Percentiles rank a stretch among this genome's conserved stretches.
Conservation (phyloP, 2,888 invertebrate species). For the Morinoia aosen region DNA sequence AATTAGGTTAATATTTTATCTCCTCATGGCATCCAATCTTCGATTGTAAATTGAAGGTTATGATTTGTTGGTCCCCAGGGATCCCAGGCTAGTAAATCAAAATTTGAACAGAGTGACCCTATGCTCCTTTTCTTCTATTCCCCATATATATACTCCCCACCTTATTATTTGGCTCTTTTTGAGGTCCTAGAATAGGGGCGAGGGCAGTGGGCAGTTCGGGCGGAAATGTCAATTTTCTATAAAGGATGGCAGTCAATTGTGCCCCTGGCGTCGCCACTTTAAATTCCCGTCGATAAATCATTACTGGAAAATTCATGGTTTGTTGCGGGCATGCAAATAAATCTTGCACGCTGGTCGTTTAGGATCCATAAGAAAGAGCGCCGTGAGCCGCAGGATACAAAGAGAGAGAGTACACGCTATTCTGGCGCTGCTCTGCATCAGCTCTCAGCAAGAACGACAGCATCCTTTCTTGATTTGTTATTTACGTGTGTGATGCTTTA, state of each 20-base stretch:
- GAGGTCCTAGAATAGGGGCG: not conserved
- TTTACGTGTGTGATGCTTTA: not conserved
- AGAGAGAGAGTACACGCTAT: not conserved
- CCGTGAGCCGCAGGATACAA: not conserved
- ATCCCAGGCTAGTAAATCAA: not conserved
- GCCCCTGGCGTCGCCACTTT: constrained; percentile 45
- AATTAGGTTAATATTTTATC: not conserved
- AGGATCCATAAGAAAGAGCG: not conserved
- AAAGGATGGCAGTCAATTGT: constrained; percentile 52
- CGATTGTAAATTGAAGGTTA: not conserved
- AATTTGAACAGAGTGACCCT: not conserved
- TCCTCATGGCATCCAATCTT: not conserved
- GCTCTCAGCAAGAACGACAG: constrained; percentile 9
- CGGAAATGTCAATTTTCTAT: constrained; percentile 51
- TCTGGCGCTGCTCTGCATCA: not conserved
- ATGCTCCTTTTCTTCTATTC: not conserved
- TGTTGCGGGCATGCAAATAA: constrained; percentile 43
- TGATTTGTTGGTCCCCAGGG: not conserved
- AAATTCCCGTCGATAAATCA: constrained; percentile 48
- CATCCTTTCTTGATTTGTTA: not conserved
- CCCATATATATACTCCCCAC: not conserved
- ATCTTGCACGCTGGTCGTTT: constrained; percentile 19
- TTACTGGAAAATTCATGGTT: constrained; percentile 52
- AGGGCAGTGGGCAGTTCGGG: not conserved
- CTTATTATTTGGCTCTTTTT: not conserved